These are phyloP conservation scores for Anoplopoma fimbria DNA, from an alignment of 2,113 vertebrate species.

Conservation along the genomic window DNA sequence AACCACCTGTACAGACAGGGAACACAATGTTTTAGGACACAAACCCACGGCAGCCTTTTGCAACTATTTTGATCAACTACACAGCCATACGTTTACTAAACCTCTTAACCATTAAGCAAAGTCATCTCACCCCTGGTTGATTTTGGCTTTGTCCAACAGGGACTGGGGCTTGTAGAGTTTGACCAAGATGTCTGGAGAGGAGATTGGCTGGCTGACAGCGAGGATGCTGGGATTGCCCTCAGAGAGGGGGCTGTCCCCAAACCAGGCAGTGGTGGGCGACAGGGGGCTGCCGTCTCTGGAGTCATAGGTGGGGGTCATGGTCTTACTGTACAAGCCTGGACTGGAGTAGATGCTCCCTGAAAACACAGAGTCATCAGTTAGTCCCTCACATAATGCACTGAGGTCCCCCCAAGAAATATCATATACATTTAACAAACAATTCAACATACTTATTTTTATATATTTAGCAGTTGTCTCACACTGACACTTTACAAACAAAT, in stretches of 20 bases:
- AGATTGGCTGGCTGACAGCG: conserved; percentile 95
- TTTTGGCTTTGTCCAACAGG: conserved; percentile 98
- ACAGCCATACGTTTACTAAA: conserved; percentile 14
- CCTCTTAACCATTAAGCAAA: conserved; percentile 33
- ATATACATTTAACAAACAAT: not conserved
- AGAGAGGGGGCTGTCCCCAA: conserved; percentile 96
- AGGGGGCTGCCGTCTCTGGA: conserved; percentile 97
- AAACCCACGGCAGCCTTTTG: not conserved
- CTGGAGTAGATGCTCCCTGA: conserved; percentile 99
- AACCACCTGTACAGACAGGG: conserved; percentile 88
- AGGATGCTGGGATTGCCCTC: conserved; percentile 99
- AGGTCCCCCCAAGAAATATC: not conserved
- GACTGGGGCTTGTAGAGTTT: conserved; percentile 98
- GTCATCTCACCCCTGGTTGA: conserved; percentile 94
- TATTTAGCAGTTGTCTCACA: not conserved
- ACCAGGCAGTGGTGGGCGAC: conserved; percentile 98
- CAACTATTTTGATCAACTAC: not conserved
- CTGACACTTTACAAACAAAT: not conserved
- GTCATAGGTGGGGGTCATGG: conserved; percentile 99
- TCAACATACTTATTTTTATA: not conserved
- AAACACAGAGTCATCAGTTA: conserved; percentile 52
- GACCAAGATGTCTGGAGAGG: conserved; percentile 94
- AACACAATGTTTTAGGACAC: not conserved
- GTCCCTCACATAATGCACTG: not conserved
- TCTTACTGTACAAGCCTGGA: conserved; percentile 98